Evolutionary conservation across 2,888 invertebrate species (phyloP).

Genomic region (Ellobium chinense): DNA sequence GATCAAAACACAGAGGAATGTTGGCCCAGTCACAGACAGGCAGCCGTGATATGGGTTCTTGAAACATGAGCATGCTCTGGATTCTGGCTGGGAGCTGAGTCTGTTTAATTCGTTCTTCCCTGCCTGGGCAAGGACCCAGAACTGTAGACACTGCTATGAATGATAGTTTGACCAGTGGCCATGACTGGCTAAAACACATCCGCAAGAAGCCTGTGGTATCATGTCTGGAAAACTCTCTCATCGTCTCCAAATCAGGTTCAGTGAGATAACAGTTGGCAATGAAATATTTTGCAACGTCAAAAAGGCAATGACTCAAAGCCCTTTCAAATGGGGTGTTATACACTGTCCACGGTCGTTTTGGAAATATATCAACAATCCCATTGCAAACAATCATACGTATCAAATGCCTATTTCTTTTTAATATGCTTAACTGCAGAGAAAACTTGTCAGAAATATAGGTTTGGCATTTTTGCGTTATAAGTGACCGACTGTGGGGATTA

Average conservation of each 20-base stretch:
- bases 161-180: neutral
- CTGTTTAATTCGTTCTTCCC: neutral
- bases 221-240: too few relatives aligned
- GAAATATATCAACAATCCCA: too few relatives aligned
- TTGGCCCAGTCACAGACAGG: constrained; percentile 13
- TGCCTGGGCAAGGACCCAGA: constrained; percentile 1
- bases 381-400: too few relatives aligned
- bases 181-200: neutral
- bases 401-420: too few relatives aligned
- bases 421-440: too few relatives aligned
- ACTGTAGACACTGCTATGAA: constrained; percentile 2
- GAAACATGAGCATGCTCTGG: constrained; percentile 17
- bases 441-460: neutral
- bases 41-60: constrained; percentile 15
- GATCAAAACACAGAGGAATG: constrained; percentile 15
- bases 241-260: neutral
- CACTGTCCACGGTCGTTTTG: too few relatives aligned
- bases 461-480: neutral
- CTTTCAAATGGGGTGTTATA: too few relatives aligned
- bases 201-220: neutral
- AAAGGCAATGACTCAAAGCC: too few relatives aligned
- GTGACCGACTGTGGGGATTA: constrained; percentile 13
- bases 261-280: constrained; percentile 5
- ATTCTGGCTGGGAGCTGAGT: neutral
- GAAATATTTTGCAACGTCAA: constrained; percentile 14